Conservation (phyloP, 1,140 invertebrate species). For the Babylonia areolata region DNA sequence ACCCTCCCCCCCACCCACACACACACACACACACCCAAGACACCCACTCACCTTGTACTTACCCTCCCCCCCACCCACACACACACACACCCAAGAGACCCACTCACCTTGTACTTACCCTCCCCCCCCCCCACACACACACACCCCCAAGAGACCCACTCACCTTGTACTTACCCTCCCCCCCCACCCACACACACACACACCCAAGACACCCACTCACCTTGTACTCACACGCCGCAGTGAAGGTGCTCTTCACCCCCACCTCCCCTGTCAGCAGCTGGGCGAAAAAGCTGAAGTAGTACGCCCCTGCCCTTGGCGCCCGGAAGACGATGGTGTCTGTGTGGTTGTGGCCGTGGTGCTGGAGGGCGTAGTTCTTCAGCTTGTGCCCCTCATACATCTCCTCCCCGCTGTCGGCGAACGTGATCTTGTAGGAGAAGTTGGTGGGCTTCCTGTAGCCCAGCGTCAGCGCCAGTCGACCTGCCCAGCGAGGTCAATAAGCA, state of each 20-base stretch:
- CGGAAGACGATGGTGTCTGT: slow-evolving; percentile 71
- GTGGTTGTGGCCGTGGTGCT: slow-evolving; percentile 71
- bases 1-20: too few relatives aligned
- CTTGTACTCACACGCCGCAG: slow-evolving; percentile 75
- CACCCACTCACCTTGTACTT: too few relatives aligned
- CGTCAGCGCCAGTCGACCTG: slow-evolving; percentile 66
- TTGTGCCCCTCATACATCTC: slow-evolving; percentile 71
- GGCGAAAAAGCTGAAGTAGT: slow-evolving; percentile 75
- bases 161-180: slow-evolving; percentile 74
- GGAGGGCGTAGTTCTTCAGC: slow-evolving; percentile 73
- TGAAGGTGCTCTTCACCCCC: slow-evolving; percentile 72
- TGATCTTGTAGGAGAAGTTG: slow-evolving; percentile 75
- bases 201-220: slow-evolving; percentile 22
- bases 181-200: too few relatives aligned
- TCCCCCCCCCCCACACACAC: too few relatives aligned
- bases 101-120: too few relatives aligned
- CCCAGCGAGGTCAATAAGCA: too few relatives aligned
- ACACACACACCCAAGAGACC: too few relatives aligned
- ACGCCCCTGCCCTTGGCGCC: slow-evolving; percentile 70
- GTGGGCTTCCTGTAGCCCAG: slow-evolving; percentile 73
- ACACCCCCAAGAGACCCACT: not conserved
- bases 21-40: too few relatives aligned
- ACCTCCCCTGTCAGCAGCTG: slow-evolving; percentile 70
- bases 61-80: too few relatives aligned
- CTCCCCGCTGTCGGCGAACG: slow-evolving; percentile 66